Conservation (phyloP, 2,888 invertebrate species). For the Oxystoma pomonae region DNA sequence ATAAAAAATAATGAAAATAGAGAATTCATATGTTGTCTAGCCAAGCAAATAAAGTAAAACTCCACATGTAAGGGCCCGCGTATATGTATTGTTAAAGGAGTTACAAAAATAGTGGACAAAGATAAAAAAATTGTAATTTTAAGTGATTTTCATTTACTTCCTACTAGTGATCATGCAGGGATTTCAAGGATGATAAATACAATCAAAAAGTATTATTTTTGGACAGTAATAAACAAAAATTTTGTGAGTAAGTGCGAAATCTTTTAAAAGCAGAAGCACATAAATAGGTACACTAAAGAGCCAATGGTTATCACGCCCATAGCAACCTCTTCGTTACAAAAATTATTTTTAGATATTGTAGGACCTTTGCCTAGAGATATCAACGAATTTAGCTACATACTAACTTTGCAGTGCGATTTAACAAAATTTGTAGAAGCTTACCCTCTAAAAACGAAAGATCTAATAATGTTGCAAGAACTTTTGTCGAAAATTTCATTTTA, state of each 20-base stretch:
- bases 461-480: no score
- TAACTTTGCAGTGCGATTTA: constrained; percentile 22
- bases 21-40: constrained; percentile 6
- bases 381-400: constrained; percentile 17
- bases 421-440: constrained; percentile 11
- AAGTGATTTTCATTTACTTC: constrained; percentile 11
- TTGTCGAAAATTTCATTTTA: constrained; percentile 26
- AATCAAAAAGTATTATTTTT: constrained; percentile 24
- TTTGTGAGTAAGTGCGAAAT: constrained; percentile 21
- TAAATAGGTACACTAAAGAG: constrained; percentile 19
- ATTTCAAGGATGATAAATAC: constrained; percentile 20
- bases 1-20: constrained; percentile 3
- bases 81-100: constrained; percentile 5
- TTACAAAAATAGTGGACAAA: constrained; percentile 2
- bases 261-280: constrained; percentile 12
- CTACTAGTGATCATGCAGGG: constrained; percentile 13
- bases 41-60: constrained; percentile 9
- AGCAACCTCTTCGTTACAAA: constrained; percentile 22
- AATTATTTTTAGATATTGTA: constrained; percentile 25
- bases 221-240: constrained; percentile 13
- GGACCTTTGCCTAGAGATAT: no score
- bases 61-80: constrained; percentile 2
- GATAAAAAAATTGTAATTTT: neutral
- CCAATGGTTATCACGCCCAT: constrained; percentile 26
- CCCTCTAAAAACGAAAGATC: neutral